Base-by-base conservation (phyloP, 2,113 vertebrate genomes). In the Calyptommatus sinebrachiatus region DNA sequence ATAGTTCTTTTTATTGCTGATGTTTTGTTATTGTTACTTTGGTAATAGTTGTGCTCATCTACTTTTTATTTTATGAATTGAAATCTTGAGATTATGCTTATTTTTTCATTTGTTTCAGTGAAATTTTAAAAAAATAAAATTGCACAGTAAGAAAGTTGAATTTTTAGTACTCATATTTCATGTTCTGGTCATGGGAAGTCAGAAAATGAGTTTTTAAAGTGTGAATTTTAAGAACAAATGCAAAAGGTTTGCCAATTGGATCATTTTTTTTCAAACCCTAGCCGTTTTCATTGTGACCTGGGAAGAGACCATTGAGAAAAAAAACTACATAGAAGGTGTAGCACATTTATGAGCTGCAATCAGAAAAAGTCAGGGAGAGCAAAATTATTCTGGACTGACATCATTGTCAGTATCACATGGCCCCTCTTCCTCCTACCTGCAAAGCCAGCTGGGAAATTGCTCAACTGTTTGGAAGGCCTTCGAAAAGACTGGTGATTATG, bases 1-100 rank as follows among this genome's bases (percentile, higher is more conserved):
- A 20, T 68, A 48, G 24, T 69, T 60, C 28, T 24, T 45, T 85
- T 84, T 74, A 5, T 41, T 41, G 35, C 35, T 41, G 35, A 41
- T 76, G 50, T 77, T 78, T 71, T 76, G 76, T 14, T n/a, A n/a
- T n/a, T 80, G 71, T 75, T 71, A 57, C 68, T 84, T 83, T 45
- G 75, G 20, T 29, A 74, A 80, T 16, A 41, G 24, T 53, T 14
- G 28, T 22, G 66, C 3, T 77, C 66, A 28, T 24, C 66, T 70
- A 11, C 22, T 35, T 69, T 28, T 21, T 35, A 67, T 60, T 66
- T 10, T 80, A 7, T 24, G 31, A 21, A 68, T 28, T 8, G 18
- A 73, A 74, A 74, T 26, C 31, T n/a, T 60, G 18, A 68, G n/a
- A 4, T 12, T 10, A 14, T 16, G 28, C 24, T 69, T 16, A 57